Evolutionary conservation across 2,797 vertebrate species (phyloP).

Genomic region (Myioborus miniatus): DNA sequence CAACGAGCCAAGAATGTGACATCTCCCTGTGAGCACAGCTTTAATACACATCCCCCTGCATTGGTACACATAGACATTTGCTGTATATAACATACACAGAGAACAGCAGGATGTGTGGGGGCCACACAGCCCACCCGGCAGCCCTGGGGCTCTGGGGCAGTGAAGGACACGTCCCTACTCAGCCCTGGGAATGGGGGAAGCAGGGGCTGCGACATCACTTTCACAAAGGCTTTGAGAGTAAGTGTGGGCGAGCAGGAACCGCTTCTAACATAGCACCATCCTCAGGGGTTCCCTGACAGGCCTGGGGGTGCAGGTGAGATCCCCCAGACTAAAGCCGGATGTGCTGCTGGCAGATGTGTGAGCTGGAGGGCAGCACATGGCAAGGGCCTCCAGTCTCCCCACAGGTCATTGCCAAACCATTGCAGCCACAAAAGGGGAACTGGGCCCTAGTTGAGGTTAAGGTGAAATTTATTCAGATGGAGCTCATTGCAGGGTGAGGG

Average conservation of each 20-base stretch:
- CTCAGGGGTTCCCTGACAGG: not conserved
- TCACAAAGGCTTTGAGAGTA: slow-evolving; percentile 1
- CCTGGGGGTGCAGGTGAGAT: not conserved
- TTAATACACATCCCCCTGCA: not conserved
- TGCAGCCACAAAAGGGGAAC: not conserved
- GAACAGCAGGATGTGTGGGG: not conserved
- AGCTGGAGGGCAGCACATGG: not conserved
- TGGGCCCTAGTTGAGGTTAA: not conserved
- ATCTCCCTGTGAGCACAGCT: not conserved
- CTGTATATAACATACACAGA: slow-evolving; percentile 29
- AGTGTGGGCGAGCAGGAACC: not conserved
- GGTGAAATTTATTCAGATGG: slow-evolving; percentile 65
- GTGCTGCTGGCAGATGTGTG: not conserved
- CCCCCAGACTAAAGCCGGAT: not conserved
- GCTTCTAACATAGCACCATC: slow-evolving; percentile 54
- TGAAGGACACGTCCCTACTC: accelerated
- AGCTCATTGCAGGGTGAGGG: not conserved
- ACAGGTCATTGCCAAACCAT: not conserved
- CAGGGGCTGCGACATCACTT: not conserved
- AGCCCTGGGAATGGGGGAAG: not conserved
- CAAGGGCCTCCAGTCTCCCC: not conserved
- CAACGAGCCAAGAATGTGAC: accelerated
- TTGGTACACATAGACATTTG: not conserved
- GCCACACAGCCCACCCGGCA: not conserved
- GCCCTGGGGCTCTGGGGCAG: not conserved